Evolutionary conservation across 30 jellyfish, hydroid and myxozoan species (phyloP).

Genomic region (Chrysaora quinquecirrha): DNA sequence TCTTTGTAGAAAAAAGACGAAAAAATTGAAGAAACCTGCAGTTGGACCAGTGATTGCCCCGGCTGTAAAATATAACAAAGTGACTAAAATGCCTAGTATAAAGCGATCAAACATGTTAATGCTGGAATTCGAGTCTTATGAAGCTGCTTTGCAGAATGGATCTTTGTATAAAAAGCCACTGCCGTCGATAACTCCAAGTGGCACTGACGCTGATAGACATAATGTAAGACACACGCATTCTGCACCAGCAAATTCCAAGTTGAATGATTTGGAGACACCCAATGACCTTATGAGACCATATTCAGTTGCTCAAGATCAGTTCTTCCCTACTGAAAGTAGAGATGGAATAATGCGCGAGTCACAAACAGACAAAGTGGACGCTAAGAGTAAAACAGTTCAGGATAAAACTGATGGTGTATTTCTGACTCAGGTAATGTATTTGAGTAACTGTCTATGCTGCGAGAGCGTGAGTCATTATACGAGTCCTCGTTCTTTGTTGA

Average conservation of each 20-base stretch:
- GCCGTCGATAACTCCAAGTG: conserved; percentile 16
- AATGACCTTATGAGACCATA: not conserved
- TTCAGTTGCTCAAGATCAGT: conserved; percentile 43
- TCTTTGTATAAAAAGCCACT: conserved; percentile 27
- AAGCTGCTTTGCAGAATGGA: conserved; percentile 59
- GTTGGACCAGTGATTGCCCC: conserved; percentile 56
- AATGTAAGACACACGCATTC: conserved; percentile 10
- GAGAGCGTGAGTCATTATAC: not conserved
- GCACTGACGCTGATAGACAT: not conserved
- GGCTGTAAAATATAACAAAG: conserved; percentile 49
- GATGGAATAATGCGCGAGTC: not conserved
- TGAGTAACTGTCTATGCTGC: not conserved
- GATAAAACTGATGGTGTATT: conserved; percentile 63
- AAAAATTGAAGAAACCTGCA: conserved; percentile 41
- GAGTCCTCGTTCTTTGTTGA: too few species aligned
- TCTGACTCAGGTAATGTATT: conserved; percentile 51
- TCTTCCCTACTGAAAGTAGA: not conserved
- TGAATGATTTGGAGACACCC: not conserved
- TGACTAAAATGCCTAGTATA: conserved; percentile 59
- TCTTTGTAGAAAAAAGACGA: conserved; percentile 44
- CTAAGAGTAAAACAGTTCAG: not conserved
- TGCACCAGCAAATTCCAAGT: conserved; percentile 15
- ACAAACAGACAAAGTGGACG: not conserved
- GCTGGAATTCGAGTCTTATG: conserved; percentile 65
- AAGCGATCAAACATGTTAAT: conserved; percentile 58